phyloP scores from a whole-genome alignment of 2,797 vertebrate species.

The Argya squamiceps region DNA sequence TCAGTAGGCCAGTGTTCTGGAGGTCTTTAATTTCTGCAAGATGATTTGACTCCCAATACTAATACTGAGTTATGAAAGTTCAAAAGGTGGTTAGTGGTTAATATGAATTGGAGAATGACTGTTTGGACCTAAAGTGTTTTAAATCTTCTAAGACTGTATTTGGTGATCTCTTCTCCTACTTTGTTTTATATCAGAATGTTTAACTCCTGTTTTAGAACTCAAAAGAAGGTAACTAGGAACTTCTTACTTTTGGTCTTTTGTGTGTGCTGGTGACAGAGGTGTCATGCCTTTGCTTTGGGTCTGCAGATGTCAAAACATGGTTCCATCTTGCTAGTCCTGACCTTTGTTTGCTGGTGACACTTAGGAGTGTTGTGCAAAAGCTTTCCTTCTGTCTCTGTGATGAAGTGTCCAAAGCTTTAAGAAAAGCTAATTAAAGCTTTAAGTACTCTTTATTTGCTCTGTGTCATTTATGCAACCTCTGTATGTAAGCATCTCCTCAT shows the following conservation, averaged over 20 bases:
- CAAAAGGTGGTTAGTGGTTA: background rate
- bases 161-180: background rate
- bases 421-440: background rate
- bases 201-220: background rate
- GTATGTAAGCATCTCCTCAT: background rate
- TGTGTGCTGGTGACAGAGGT: background rate
- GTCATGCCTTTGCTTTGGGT: background rate
- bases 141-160: background rate
- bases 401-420: background rate
- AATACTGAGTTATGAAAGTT: conserved; percentile 15
- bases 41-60: background rate
- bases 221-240: background rate
- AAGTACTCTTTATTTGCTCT: background rate
- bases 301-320: background rate
- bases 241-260: background rate
- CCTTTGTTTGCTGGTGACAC: background rate
- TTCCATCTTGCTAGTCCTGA: background rate
- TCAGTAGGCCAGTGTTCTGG: background rate
- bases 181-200: background rate
- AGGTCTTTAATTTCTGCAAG: background rate
- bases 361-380: background rate
- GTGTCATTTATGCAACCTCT: background rate
- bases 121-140: background rate
- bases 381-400: background rate
- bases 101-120: background rate